Evolutionary conservation across 2,113 vertebrate genomes (phyloP).

Genomic region (Cygnus atratus): DNA sequence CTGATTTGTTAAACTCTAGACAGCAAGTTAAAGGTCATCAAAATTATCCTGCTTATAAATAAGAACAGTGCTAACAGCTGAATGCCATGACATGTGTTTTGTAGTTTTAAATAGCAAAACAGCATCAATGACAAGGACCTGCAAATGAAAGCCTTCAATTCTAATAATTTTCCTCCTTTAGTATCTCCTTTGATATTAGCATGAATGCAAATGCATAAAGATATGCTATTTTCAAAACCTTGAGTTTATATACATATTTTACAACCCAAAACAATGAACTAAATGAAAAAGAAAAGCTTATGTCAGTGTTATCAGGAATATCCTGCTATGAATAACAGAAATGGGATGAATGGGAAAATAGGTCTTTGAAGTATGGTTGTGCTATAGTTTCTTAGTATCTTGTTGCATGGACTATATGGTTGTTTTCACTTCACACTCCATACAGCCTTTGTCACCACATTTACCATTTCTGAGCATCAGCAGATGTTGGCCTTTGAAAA

Average conservation of each 20-base stretch:
- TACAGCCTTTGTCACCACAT: constrained; percentile 71
- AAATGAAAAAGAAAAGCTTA: neutral
- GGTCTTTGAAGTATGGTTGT: constrained; percentile 63
- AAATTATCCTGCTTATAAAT: constrained; percentile 23
- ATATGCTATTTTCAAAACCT: constrained; percentile 35
- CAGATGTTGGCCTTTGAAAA: constrained; percentile 83
- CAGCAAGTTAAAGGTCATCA: constrained; percentile 13
- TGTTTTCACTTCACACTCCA: constrained; percentile 75
- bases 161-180: neutral
- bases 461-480: constrained; percentile 82
- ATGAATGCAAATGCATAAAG: neutral
- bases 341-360: constrained; percentile 76
- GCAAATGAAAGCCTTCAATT: constrained; percentile 2
- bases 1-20: constrained; percentile 42
- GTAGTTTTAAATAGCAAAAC: neutral
- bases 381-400: constrained; percentile 59
- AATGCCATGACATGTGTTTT: neutral
- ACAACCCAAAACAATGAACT: neutral
- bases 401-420: constrained; percentile 77
- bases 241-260: neutral
- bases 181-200: neutral
- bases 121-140: neutral
- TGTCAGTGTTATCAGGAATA: neutral
- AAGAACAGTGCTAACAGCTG: neutral
- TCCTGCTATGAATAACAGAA: constrained; percentile 65